These are phyloP conservation scores for Eurypyga helias DNA, from an alignment of 2,113 vertebrate genomes.

Conservation along the genomic window DNA sequence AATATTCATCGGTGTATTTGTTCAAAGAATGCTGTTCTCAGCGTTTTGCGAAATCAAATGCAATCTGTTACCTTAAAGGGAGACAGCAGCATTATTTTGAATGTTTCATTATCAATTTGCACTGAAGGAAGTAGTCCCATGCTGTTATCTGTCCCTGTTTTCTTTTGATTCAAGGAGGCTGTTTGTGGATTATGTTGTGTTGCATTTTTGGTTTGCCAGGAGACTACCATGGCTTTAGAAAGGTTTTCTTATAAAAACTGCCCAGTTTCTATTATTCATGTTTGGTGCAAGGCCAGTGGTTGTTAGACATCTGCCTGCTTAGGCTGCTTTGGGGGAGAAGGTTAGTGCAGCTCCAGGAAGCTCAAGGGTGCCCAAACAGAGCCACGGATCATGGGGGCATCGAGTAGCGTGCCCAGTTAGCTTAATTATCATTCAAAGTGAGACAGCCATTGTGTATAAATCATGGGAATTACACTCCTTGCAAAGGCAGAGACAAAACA, in stretches of 20 bases:
- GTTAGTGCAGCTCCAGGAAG: background rate
- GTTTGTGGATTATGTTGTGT: slow-evolving; percentile 35
- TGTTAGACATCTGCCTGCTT: slow-evolving; percentile 71
- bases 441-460: background rate
- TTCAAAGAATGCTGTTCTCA: background rate
- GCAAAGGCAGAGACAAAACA: background rate
- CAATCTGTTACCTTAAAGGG: slow-evolving; percentile 33
- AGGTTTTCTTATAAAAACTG: slow-evolving; percentile 41
- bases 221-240: slow-evolving; percentile 62
- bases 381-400: background rate
- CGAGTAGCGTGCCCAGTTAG: background rate
- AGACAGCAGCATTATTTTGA: slow-evolving; percentile 17
- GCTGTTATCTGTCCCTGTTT: slow-evolving; percentile 29
- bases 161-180: slow-evolving; percentile 62
- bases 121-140: slow-evolving; percentile 35
- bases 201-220: slow-evolving; percentile 53
- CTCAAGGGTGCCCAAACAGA: background rate
- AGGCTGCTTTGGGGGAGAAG: slow-evolving; percentile 40
- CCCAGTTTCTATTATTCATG: slow-evolving; percentile 51
- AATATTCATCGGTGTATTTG: slow-evolving; percentile 23
- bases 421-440: background rate
- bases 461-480: background rate
- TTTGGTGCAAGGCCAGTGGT: slow-evolving; percentile 63
- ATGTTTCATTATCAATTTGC: slow-evolving; percentile 35
- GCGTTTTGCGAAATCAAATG: slow-evolving; percentile 43